A percentile compares a stretch with the other conserved stretches of the same genome.
These are phyloP conservation scores for Neomonachus schauinslandi DNA, from an alignment of 2,113 vertebrate genomes.

Conservation along the genomic window DNA sequence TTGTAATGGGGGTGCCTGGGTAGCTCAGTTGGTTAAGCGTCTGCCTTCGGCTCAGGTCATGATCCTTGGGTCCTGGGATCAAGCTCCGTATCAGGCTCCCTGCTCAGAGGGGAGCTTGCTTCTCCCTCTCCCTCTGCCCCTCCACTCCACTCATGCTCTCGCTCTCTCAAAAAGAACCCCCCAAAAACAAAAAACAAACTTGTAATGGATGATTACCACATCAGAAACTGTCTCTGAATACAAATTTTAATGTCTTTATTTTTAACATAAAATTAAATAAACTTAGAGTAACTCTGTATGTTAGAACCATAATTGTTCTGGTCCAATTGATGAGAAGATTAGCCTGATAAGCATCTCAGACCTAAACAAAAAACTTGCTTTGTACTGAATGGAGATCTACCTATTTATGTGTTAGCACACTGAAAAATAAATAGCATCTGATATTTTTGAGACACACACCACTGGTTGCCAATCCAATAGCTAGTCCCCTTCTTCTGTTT, in stretches of 20 bases:
- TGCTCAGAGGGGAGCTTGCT: neutral
- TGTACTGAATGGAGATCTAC: neutral
- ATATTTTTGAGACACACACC: neutral
- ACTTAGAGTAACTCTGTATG: neutral
- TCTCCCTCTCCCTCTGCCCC: neutral
- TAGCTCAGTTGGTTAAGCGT: neutral
- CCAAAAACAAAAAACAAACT: neutral
- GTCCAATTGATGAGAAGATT: neutral
- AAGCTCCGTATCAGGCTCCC: neutral
- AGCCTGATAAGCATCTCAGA: neutral
- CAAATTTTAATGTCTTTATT: neutral
- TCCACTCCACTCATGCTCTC: neutral
- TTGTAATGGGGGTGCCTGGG: neutral
- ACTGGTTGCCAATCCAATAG: neutral
- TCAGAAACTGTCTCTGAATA: neutral
- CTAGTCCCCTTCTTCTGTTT: neutral
- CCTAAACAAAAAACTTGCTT: neutral
- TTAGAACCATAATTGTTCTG: neutral
- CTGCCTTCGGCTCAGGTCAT: neutral
- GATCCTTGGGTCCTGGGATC: neutral
- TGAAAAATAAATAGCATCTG: neutral
- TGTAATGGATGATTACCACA: neutral
- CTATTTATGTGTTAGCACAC: neutral
- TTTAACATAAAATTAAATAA: constrained; percentile 39
- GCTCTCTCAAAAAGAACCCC: neutral